Evolutionary conservation across 2,797 vertebrate species (phyloP), one percentile per base, ranked within the genome.

Genomic region (Huso huso): DNA sequence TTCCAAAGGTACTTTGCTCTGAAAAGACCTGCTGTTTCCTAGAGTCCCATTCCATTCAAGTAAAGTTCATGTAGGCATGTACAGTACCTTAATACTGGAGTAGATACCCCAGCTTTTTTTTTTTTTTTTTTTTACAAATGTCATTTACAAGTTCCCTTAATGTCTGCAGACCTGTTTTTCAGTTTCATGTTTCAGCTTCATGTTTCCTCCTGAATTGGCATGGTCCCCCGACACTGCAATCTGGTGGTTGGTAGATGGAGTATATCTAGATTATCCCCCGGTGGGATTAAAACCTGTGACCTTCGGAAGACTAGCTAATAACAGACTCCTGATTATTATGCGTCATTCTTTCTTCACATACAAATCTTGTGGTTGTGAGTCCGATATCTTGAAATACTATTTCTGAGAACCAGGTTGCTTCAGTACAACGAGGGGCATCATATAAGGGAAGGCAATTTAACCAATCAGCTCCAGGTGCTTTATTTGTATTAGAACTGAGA

Each of bases 351-450:
- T 58, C 61, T 68, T 63, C 66, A 67, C 15, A 71, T 58, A 48
- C 55, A 61, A 69, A 67, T 71, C 62, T 62, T 70, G 64, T 53
- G 18, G 37, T 52, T 61, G 63, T 13, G 52, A 67, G 52, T 55
- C 51, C 51, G 8, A 6, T 62, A 61, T 63, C 67, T 71, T 63
- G 49, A 15, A 8, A 67, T 12, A 66, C 48, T 66, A 37, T 52
- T 68, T 59, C 64, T 62, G 50, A 15, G 58, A 8, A 13, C 62
- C 76, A 76, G 72, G 71, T 78, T 72, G 51, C 66, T 69, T 65
- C 58, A 49, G 55, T 67, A 50, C 61, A 13, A 62, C 9, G 48
- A 6, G 51, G 66, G 62, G 59, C 13, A 4, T 48, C 51, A 65
- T 57, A 71, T 65, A 67, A 65, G 65, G 58, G 10, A 10, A 57